A percentile compares a stretch with the other conserved stretches of the same genome.
phyloP scores from a whole-genome alignment of 2,888 invertebrate genomes.

The Drosophila kambysellisi region DNA sequence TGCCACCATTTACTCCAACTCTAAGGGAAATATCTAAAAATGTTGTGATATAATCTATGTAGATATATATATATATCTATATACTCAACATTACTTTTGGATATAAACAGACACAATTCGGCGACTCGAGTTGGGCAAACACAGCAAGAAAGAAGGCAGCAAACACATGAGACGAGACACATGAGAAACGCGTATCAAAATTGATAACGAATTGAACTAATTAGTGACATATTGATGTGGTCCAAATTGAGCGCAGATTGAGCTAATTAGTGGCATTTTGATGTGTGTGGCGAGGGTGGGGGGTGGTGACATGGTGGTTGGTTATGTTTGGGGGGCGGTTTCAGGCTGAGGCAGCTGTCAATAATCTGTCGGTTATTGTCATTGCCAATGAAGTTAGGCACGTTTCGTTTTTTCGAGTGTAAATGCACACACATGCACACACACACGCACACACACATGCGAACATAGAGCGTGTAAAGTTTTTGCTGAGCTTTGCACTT shows the following conservation, averaged over 20 bases:
- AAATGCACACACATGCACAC: slow-evolving; percentile 4
- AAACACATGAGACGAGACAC: neutral
- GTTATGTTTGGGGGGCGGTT: neutral
- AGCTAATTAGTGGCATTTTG: neutral
- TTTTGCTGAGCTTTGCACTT: slow-evolving; percentile 69
- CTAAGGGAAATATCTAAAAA: neutral
- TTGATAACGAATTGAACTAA: slow-evolving; percentile 15
- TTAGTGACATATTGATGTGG: slow-evolving; percentile 10
- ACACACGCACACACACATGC: neutral
- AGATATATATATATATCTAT: neutral
- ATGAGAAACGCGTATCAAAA: neutral
- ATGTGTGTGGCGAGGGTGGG: neutral
- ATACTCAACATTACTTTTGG: neutral
- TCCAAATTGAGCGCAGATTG: slow-evolving; percentile 10
- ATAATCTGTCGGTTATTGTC: slow-evolving; percentile 27
- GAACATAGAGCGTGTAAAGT: slow-evolving; percentile 17
- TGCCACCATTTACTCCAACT: neutral
- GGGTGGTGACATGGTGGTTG: neutral
- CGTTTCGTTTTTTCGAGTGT: slow-evolving; percentile 25
- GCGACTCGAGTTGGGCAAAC: neutral
- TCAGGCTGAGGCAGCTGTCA: slow-evolving; percentile 20
- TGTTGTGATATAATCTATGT: neutral
- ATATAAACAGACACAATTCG: too few relatives aligned
- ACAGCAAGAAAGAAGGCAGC: slow-evolving; percentile 15
- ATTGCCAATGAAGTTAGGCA: slow-evolving; percentile 30